Evolutionary conservation across 2,888 invertebrate species (phyloP).

Genomic region (Dasypogon diadema): DNA sequence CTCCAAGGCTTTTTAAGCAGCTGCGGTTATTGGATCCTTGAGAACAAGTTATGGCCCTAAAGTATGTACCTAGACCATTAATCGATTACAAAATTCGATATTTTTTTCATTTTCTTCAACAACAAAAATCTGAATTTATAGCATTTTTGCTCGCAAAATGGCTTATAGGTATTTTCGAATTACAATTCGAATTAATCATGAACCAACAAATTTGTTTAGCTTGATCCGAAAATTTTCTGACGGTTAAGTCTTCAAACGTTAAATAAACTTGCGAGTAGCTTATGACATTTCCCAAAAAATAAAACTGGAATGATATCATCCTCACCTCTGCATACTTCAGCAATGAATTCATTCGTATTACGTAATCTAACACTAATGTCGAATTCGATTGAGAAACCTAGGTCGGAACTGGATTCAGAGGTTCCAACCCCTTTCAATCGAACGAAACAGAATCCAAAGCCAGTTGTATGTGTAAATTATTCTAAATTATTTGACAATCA

Average conservation of each 20-base stretch:
- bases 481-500: too few species aligned
- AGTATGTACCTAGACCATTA: not conserved
- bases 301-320: not conserved
- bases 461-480: too few species aligned
- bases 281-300: not conserved
- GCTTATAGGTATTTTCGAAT: constrained; percentile 2
- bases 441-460: too few species aligned
- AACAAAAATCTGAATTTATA: not conserved
- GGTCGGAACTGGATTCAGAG: too few species aligned
- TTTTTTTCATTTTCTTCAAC: not conserved
- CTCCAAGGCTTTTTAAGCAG: not conserved
- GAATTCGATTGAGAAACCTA: too few species aligned
- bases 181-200: not conserved
- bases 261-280: not conserved
- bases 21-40: not conserved
- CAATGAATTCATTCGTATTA: not conserved
- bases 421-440: too few species aligned
- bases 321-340: not conserved
- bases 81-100: not conserved
- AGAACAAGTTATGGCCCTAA: not conserved
- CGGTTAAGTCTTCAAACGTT: not conserved
- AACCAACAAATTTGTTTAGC: constrained; percentile 10
- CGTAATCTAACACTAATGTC: too few species aligned
- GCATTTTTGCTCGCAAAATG: not conserved
- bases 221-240: not conserved